These are phyloP conservation scores for Coptotermes formosanus DNA, from an alignment of 1,140 invertebrate genomes.

Conservation along the genomic window DNA sequence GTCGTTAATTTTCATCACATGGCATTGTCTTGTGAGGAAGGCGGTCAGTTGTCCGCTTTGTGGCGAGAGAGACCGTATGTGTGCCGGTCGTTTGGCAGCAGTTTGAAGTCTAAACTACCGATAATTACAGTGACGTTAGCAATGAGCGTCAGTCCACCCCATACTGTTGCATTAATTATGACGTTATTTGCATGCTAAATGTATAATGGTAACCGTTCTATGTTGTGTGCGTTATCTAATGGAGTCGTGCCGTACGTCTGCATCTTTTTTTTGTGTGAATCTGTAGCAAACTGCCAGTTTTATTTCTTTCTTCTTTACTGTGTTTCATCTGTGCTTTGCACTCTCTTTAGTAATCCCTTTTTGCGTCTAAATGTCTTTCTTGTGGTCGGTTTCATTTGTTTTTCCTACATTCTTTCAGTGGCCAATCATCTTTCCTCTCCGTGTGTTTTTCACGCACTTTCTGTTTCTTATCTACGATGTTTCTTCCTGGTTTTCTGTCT, in stretches of 20 bases:
- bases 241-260: neutral
- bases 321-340: no score
- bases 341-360: no score
- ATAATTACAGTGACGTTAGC: slow-evolving; percentile 25
- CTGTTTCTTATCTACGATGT: no score
- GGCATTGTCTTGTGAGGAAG: neutral
- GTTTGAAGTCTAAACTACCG: slow-evolving; percentile 17
- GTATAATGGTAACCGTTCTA: neutral
- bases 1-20: neutral
- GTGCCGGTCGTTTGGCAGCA: neutral
- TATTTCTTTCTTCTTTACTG: no score
- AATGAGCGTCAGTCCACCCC: slow-evolving; percentile 15
- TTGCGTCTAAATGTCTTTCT: no score
- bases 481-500: no score
- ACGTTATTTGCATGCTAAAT: slow-evolving; percentile 24
- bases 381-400: no score
- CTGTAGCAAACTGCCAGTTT: no score
- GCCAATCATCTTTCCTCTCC: no score
- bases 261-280: no score
- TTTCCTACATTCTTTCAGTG: no score
- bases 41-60: neutral
- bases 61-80: neutral
- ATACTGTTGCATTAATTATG: slow-evolving; percentile 23
- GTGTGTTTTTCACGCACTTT: no score
- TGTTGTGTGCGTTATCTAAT: neutral